Conservation (phyloP, 2,888 invertebrate species). For the Syritta pipiens region DNA sequence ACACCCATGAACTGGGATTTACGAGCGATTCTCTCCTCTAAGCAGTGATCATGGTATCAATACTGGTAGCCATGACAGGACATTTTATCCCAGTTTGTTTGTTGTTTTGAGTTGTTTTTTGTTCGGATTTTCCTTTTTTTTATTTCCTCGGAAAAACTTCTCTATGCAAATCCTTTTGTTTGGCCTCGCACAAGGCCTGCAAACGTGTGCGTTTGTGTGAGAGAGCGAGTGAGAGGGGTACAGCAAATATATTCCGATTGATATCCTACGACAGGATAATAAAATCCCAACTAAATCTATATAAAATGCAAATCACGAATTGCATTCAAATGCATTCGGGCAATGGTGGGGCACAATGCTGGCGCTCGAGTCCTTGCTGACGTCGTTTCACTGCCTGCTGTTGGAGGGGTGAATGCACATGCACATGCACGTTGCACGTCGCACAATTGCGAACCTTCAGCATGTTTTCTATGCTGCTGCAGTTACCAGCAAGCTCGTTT, state of each 20-base stretch:
- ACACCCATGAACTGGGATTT: slow-evolving; percentile 51
- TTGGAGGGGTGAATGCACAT: no score
- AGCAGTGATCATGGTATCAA: slow-evolving; percentile 63
- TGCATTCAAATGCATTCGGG: slow-evolving; percentile 66
- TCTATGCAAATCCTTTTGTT: slow-evolving; percentile 65
- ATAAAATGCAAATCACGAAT: slow-evolving; percentile 69
- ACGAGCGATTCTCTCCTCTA: slow-evolving; percentile 50
- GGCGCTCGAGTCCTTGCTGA: slow-evolving; percentile 36
- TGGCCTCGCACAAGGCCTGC: slow-evolving; percentile 2
- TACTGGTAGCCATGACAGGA: slow-evolving; percentile 54
- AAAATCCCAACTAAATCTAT: slow-evolving; percentile 67
- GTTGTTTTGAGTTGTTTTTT: slow-evolving; percentile 18
- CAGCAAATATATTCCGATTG: slow-evolving; percentile 56
- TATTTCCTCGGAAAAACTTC: slow-evolving; percentile 31
- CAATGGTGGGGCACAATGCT: slow-evolving; percentile 35
- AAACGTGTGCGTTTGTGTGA: neutral
- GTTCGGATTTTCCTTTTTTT: neutral
- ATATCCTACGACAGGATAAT: slow-evolving; percentile 68
- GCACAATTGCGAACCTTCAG: slow-evolving; percentile 38
- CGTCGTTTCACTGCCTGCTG: slow-evolving; percentile 5
- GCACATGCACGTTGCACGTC: no score
- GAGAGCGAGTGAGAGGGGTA: neutral
- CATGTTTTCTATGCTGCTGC: slow-evolving; percentile 53
- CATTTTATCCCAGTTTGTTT: slow-evolving; percentile 37
- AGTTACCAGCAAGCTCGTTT: slow-evolving; percentile 60